Percentiles rank a stretch among this genome's conserved stretches.
Evolutionary conservation across 2,888 invertebrate species (phyloP).

Genomic region (Chrysolina americana): DNA sequence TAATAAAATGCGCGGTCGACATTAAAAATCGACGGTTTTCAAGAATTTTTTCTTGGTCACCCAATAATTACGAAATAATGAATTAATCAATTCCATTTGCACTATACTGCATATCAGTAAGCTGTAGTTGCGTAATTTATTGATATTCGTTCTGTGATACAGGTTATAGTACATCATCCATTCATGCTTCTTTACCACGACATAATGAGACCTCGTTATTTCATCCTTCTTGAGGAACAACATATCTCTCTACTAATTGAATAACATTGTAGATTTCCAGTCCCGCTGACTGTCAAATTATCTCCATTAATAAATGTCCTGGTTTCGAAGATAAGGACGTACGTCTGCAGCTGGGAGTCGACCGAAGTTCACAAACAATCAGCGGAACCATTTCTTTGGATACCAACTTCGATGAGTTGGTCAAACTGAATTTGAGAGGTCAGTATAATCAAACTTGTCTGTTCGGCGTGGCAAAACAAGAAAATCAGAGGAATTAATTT

Average conservation of each 20-base stretch:
- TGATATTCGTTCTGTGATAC: background rate
- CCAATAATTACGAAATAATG: no score
- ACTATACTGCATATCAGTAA: no score
- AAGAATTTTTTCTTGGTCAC: no score
- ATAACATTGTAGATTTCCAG: conserved; percentile 27
- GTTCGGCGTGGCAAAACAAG: no score
- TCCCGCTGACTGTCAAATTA: conserved; percentile 23
- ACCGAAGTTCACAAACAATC: conserved; percentile 36
- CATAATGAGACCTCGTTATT: background rate
- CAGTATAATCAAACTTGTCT: background rate
- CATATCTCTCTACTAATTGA: background rate
- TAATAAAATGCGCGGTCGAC: no score
- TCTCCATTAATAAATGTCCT: conserved; percentile 26
- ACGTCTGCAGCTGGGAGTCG: conserved; percentile 22
- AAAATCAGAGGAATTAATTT: no score
- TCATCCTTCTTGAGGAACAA: background rate
- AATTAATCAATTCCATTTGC: no score
- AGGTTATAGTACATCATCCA: background rate
- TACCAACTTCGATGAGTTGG: conserved; percentile 37
- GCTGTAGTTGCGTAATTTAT: no score
- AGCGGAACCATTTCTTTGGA: conserved; percentile 44
- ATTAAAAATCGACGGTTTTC: no score
- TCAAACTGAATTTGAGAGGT: conserved; percentile 43
- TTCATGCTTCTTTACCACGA: background rate
- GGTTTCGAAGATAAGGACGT: conserved; percentile 26